A percentile compares a stretch with the other conserved stretches of the same genome.
Evolutionary conservation across 2,113 vertebrate genomes (phyloP).

Genomic region (Desmodus rotundus): DNA sequence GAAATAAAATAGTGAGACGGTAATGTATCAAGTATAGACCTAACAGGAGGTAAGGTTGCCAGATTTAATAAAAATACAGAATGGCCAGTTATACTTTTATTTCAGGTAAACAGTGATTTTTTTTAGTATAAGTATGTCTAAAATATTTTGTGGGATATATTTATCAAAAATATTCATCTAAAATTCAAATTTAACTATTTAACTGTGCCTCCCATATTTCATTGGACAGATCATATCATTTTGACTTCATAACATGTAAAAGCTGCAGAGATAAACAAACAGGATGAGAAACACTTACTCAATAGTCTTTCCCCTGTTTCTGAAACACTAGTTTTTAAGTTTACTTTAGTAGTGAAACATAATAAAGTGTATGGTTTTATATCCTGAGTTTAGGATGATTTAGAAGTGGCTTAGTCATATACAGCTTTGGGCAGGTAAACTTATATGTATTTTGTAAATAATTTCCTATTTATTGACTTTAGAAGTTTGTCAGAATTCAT

Average conservation of each 20-base stretch:
- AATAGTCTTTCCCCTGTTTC: neutral
- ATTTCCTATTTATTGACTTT: neutral
- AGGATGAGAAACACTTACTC: neutral
- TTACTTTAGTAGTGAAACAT: neutral
- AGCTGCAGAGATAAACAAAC: neutral
- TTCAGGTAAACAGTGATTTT: neutral
- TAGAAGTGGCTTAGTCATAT: neutral
- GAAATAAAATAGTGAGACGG: neutral
- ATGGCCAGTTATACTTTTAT: neutral
- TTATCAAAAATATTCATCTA: neutral
- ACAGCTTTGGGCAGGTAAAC: neutral
- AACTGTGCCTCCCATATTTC: neutral
- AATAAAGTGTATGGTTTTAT: neutral
- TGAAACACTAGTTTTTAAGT: neutral
- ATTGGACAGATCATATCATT: neutral
- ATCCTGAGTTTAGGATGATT: neutral
- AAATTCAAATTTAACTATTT: constrained; percentile 25
- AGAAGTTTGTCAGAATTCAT: neutral
- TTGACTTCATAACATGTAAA: neutral
- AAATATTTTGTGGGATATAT: neutral
- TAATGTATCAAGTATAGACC: neutral
- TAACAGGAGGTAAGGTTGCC: neutral
- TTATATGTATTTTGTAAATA: neutral
- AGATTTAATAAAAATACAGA: neutral
- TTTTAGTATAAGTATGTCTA: neutral